Base-by-base conservation (phyloP, 2,888 invertebrate genomes). In the Troglohyphantes excavatus region DNA sequence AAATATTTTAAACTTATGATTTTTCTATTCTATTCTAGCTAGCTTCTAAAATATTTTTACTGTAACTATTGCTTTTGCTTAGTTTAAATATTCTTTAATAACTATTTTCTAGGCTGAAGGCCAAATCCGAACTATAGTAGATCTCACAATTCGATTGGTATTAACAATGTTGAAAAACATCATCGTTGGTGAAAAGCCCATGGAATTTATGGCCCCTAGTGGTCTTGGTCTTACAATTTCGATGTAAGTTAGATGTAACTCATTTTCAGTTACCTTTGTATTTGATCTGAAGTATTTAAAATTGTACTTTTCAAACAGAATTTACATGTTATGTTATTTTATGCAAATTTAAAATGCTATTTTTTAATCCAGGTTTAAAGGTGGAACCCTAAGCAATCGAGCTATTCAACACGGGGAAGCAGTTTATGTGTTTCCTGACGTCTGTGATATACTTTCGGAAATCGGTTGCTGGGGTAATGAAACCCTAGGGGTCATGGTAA, bases 171-270 rank as follows among this genome's bases (percentile, higher is more conserved):
- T 92, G 21, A 90, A 91, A 70, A 92, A 92, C 76, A 92, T 92
- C 61, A 91, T 92, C 29, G 92, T 92, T 73, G 92, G 92, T 11
- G 92, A 92, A 81, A 90, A 92, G 53, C 92, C 92, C 0, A 88
- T 92, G 72, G 91, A 92, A 70, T 92, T 92, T 65, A 89, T 90
- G 13, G 92, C 92, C 11, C 92, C 92, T 17, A 91, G 91, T 89
- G 92, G 92, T 33, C 87, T 92, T n/a, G 90, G 91, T 9, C 70
- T 92, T 17, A 92, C 92, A 17, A 92, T 92, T 76, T 91, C 92
- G 39, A 92, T 92, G 92, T 92, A 84, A 90, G 90, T 75, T 29
- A 73, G 27, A 65, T 29, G n/a, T 39, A n/a, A 6, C 17, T 0
- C 17, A 2, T 11, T 39, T 39, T 39, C 39, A 11, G n/a, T 63